phyloP scores from a whole-genome alignment of 2,113 vertebrate species.

The Pangasianodon hypophthalmus region DNA sequence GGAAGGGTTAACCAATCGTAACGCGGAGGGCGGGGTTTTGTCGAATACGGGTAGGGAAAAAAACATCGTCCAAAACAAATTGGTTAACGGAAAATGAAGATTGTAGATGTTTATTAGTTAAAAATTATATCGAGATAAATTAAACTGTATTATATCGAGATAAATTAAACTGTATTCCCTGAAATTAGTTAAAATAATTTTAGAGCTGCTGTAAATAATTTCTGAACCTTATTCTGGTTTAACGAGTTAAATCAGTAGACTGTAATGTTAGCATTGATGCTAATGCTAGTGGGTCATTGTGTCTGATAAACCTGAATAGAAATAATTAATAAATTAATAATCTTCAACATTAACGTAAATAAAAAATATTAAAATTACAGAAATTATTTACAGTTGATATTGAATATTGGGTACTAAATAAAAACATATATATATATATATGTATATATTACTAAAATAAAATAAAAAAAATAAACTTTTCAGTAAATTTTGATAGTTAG shows the following conservation, averaged over 20 bases:
- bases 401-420: too few relatives aligned
- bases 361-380: not conserved
- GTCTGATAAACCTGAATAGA: not conserved
- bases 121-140: not conserved
- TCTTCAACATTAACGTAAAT: not conserved
- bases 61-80: not conserved
- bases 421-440: too few relatives aligned
- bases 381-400: too few relatives aligned
- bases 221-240: not conserved
- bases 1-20: not conserved
- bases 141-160: not conserved
- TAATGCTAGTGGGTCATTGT: constrained; percentile 54
- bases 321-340: not conserved
- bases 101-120: not conserved
- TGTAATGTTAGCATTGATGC: constrained; percentile 38
- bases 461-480: too few relatives aligned
- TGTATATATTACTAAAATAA: too few relatives aligned
- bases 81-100: not conserved
- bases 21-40: not conserved
- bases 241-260: not conserved
- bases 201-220: not conserved
- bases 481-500: too few relatives aligned
- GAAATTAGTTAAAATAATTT: not conserved
- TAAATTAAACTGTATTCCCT: not conserved
- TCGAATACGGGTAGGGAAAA: not conserved